A percentile compares a stretch with the other conserved stretches of the same genome.
phyloP scores from a whole-genome alignment of 2,797 vertebrate species.

The Sebastes baramenuke region DNA sequence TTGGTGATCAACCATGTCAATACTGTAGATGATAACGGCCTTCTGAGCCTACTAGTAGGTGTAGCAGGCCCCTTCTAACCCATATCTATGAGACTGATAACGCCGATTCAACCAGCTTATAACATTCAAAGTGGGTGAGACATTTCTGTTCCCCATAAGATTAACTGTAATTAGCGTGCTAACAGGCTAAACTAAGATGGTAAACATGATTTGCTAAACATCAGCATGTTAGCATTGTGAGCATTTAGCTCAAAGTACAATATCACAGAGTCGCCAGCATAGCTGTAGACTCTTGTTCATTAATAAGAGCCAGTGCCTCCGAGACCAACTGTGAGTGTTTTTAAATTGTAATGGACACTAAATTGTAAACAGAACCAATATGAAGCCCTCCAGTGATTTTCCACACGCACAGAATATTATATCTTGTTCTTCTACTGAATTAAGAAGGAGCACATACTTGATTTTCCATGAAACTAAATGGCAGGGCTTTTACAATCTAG shows the following conservation, averaged over 20 bases:
- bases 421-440: constrained; percentile 1
- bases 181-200: neutral
- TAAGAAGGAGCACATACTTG: constrained; percentile 34
- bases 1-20: neutral
- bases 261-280: neutral
- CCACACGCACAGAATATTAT: neutral
- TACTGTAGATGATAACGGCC: too few species aligned
- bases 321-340: neutral
- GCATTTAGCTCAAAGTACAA: neutral
- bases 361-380: neutral
- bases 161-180: neutral
- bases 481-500: constrained; percentile 30
- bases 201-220: neutral
- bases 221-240: neutral
- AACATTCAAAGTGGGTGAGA: neutral
- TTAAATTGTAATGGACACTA: neutral
- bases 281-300: neutral
- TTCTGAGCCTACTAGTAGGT: neutral
- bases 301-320: neutral
- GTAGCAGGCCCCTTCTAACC: neutral
- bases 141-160: neutral
- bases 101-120: neutral
- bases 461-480: constrained; percentile 25
- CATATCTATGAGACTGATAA: neutral
- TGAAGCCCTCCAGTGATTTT: neutral